phyloP scores from a whole-genome alignment of 2,113 vertebrate species.

The Tyto alba region DNA sequence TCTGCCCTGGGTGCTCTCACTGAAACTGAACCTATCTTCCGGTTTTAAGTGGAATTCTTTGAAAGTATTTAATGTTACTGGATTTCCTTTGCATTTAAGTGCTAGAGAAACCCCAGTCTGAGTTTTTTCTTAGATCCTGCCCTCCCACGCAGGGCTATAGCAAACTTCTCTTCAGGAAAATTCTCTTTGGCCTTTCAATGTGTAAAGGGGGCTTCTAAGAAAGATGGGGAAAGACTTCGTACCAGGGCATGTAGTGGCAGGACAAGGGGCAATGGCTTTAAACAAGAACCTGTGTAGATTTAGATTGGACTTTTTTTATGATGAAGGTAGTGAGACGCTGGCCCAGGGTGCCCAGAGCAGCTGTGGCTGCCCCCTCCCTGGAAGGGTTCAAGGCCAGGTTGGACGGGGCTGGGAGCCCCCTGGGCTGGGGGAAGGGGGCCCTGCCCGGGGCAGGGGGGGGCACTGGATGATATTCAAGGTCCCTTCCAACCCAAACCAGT shows the following conservation, averaged over 20 bases:
- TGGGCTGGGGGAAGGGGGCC: too few relatives aligned
- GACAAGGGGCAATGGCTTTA: neutral
- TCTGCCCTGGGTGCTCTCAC: neutral
- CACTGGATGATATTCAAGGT: neutral
- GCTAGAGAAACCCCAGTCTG: neutral
- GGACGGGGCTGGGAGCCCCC: neutral
- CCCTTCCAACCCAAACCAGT: neutral
- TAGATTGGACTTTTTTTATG: fast-evolving
- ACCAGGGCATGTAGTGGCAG: neutral
- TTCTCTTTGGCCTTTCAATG: neutral
- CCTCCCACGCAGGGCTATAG: neutral
- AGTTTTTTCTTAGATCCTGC: neutral
- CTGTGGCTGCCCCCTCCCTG: neutral
- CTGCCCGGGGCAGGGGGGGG: neutral
- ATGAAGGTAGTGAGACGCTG: fast-evolving
- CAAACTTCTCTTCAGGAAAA: neutral
- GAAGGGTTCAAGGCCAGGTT: neutral
- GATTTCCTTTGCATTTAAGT: neutral
- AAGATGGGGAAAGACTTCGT: neutral
- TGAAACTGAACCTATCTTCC: neutral
- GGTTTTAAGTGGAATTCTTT: neutral
- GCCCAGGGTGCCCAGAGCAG: neutral
- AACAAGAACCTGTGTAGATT: neutral
- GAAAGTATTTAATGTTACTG: neutral
- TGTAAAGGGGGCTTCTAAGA: neutral